Evolutionary conservation across 2,113 vertebrate genomes (phyloP).

Genomic region (Holacanthus passer): DNA sequence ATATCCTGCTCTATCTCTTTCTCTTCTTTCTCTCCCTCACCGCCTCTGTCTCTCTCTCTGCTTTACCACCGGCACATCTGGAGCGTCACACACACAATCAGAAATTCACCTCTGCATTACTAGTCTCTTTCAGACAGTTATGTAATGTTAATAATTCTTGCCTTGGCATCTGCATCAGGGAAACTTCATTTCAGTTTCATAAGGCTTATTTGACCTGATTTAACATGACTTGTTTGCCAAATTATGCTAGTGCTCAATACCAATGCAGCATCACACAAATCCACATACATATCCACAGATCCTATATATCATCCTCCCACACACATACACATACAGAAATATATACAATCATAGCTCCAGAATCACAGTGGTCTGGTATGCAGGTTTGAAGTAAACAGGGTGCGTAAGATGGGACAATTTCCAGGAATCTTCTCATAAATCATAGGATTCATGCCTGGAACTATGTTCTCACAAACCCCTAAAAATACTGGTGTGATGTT

Average conservation of each 20-base stretch:
- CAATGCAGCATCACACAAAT: slow-evolving; percentile 29
- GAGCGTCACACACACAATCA: slow-evolving; percentile 25
- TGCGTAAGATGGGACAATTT: slow-evolving; percentile 4
- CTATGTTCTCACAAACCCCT: slow-evolving; percentile 5
- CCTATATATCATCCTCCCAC: slow-evolving; percentile 20
- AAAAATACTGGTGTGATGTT: slow-evolving; percentile 33
- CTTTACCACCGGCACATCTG: slow-evolving; percentile 51
- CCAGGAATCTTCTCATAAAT: slow-evolving; percentile 26
- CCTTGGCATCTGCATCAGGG: not conserved
- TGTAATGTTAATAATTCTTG: slow-evolving; percentile 27
- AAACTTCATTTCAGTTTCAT: slow-evolving; percentile 53
- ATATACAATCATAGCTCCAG: slow-evolving; percentile 7
- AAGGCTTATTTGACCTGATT: slow-evolving; percentile 51
- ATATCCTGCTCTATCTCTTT: slow-evolving; percentile 67
- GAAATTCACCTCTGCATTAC: slow-evolving; percentile 21
- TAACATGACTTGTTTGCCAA: slow-evolving; percentile 34
- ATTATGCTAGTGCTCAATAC: not conserved
- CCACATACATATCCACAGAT: slow-evolving; percentile 8
- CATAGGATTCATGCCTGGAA: slow-evolving; percentile 29
- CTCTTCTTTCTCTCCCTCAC: slow-evolving; percentile 23
- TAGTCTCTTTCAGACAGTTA: slow-evolving; percentile 36
- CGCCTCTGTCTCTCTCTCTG: not conserved
- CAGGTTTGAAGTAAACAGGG: slow-evolving; percentile 20
- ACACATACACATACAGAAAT: not conserved
- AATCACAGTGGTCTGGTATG: slow-evolving; percentile 7